Evolutionary conservation across 2,797 vertebrate species (phyloP).

Genomic region (Manis pentadactyla): DNA sequence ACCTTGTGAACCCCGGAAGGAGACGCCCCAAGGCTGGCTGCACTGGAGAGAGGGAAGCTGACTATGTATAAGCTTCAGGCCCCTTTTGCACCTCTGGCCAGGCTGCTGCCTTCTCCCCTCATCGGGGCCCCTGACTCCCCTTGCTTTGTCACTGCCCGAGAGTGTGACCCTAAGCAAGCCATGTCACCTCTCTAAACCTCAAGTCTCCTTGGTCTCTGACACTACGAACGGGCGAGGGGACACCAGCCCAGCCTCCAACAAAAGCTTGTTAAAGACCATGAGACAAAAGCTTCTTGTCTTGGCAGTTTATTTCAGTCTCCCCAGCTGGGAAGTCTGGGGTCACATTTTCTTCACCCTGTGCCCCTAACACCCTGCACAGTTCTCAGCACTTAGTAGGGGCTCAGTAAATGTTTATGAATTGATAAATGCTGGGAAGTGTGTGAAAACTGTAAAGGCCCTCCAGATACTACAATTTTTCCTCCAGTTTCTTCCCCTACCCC

Average conservation of each 20-base stretch:
- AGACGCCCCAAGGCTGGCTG: background rate
- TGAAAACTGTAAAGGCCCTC: background rate
- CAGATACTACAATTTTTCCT: background rate
- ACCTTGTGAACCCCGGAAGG: background rate
- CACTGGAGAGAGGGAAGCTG: background rate
- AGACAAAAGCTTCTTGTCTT: background rate
- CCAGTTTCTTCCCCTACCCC: background rate
- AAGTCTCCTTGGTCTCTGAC: background rate
- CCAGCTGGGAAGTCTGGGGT: background rate
- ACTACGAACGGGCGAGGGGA: background rate
- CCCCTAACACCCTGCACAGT: background rate
- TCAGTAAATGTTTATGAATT: background rate
- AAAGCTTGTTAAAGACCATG: background rate
- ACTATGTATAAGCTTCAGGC: background rate
- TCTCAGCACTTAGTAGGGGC: accelerated
- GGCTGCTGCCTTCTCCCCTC: background rate
- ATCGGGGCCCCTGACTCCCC: background rate
- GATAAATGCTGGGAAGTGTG: background rate
- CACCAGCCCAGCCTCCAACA: background rate
- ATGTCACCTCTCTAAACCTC: background rate
- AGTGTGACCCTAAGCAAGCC: background rate
- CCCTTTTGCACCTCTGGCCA: background rate
- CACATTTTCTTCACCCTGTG: background rate
- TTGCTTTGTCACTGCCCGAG: background rate
- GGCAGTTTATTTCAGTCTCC: background rate